phyloP scores from a whole-genome alignment of 2,113 vertebrate species.

The Cephalopholis sonnerati region DNA sequence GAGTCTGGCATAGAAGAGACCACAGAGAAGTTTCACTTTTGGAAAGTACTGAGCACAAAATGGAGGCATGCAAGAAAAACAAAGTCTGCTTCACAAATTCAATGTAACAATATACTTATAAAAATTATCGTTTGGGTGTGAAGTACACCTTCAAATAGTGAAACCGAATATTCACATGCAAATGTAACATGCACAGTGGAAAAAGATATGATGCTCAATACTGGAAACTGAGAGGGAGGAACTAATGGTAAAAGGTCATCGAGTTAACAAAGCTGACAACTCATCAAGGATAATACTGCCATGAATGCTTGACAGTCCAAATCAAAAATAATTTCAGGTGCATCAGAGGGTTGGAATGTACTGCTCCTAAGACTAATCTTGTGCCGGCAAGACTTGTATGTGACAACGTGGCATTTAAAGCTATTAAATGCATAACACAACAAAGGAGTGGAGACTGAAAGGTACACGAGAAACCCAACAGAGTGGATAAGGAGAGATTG shows the following conservation, averaged over 20 bases:
- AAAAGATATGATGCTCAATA: background rate
- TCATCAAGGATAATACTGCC: too few species aligned
- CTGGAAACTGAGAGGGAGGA: background rate
- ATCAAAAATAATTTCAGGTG: background rate
- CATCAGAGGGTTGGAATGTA: background rate
- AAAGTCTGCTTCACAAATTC: too few species aligned
- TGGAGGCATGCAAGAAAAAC: too few species aligned
- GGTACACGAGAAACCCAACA: background rate
- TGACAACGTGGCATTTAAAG: conserved; percentile 15
- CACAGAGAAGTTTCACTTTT: too few species aligned
- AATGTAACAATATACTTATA: too few species aligned
- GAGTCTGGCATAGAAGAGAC: too few species aligned
- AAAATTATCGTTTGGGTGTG: too few species aligned
- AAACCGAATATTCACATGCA: too few species aligned
- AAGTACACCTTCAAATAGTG: too few species aligned
- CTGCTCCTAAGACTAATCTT: background rate
- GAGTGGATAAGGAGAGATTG: background rate
- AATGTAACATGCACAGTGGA: too few species aligned
- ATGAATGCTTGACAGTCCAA: too few species aligned
- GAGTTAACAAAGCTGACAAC: background rate
- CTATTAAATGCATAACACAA: background rate
- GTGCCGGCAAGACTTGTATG: conserved; percentile 13
- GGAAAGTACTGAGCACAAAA: too few species aligned
- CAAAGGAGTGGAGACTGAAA: background rate
- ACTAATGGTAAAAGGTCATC: background rate